phyloP scores from a whole-genome alignment of 1,140 invertebrate species.

The Cheumatopsyche charites region DNA sequence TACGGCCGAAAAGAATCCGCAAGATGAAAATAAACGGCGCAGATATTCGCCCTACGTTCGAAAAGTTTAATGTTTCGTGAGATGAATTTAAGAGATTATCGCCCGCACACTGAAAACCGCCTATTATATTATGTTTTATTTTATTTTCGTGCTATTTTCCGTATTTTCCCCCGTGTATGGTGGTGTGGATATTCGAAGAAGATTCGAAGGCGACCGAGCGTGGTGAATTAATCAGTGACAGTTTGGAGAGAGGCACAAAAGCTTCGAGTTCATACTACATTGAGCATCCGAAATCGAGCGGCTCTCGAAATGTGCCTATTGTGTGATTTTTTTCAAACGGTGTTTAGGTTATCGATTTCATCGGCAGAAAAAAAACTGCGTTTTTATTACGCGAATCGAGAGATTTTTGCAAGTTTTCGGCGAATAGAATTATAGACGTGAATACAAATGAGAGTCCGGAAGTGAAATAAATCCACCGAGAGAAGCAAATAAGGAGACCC shows the following conservation, averaged over 20 bases:
- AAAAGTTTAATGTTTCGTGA: constrained; percentile 36
- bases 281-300: background rate
- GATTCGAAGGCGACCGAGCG: constrained; percentile 8
- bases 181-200: no score
- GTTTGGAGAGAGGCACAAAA: constrained; percentile 19
- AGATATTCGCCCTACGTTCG: constrained; percentile 27
- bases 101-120: background rate
- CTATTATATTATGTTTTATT: background rate
- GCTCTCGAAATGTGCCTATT: no score
- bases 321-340: no score
- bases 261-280: background rate
- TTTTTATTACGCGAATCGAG: no score
- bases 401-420: no score
- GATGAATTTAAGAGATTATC: constrained; percentile 37
- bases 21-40: constrained; percentile 37
- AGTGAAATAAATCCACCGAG: constrained; percentile 23
- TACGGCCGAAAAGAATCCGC: constrained; percentile 32
- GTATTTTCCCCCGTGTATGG: background rate
- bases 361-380: no score
- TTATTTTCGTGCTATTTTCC: background rate
- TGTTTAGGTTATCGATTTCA: no score
- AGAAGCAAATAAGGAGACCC: constrained; percentile 33
- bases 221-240: constrained; percentile 31
- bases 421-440: background rate
- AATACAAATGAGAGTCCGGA: constrained; percentile 40